Base-by-base conservation (phyloP, 1,140 invertebrate species). In the Neotoxoptera formosana region DNA sequence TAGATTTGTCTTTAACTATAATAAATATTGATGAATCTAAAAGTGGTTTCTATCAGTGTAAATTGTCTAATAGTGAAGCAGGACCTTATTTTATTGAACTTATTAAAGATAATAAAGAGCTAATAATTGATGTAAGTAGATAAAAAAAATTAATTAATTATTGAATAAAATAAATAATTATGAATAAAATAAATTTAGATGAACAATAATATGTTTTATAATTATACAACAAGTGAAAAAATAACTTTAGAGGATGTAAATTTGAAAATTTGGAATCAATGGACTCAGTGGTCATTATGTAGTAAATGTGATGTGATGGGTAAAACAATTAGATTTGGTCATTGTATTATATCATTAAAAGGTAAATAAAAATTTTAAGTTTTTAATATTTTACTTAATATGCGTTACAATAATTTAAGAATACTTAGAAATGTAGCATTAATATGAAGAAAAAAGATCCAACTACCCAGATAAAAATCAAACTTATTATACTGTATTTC, bases 221-320 rank as follows among this genome's bases (percentile, higher is more conserved):
- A 84, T 41, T 20, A 41, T 23, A 81, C 25, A 51, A 84, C 53
- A 36, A 51, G 11, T 86, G 51, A 14, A n/a, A 93, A 53, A 1
- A 48, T 47, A 36, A 21, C 51, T n/a, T 30, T 90, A 51, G 21
- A 60, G 1, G 93, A 90, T 53, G 48, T 76, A 17, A 81, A 60
- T 51, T 51, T 93, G 2, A 93, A 89, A 41, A 53, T 90, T 17
- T 90, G 48, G 93, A 90, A n/a, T 90, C 21, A 41, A 45, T 97
- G 97, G 96, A 95, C 95, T 7, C 93, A 95, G 30, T 97, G 97
- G 97, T 96, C 96, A 25, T 94, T 95, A n/a, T 97, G 97, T 94
- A 97, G 96, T 90, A 95, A 94, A n/a, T 97, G 97, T 94, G 95
- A 95, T 30, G 94, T 94, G 83, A 95, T 96, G 88, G 96, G 96